phyloP scores from a whole-genome alignment of 2,113 vertebrate genomes.

The Apteryx owenii region DNA sequence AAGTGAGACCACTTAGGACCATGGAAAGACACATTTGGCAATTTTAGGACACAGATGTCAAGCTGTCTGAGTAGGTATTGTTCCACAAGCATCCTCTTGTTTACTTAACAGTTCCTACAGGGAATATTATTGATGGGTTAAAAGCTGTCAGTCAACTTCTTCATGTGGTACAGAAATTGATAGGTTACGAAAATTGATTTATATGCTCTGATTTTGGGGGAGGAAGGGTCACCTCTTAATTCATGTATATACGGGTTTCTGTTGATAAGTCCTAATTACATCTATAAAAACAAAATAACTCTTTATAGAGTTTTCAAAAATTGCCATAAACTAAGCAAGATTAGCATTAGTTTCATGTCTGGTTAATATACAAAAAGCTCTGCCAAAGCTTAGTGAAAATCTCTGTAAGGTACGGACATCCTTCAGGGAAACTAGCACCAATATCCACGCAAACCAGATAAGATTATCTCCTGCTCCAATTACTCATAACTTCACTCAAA shows the following conservation, averaged over 20 bases:
- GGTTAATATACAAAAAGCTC: neutral
- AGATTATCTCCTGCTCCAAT: neutral
- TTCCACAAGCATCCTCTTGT: neutral
- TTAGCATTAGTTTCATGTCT: neutral
- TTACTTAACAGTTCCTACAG: neutral
- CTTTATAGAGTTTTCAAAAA: neutral
- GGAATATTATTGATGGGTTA: neutral
- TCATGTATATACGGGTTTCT: neutral
- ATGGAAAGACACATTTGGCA: neutral
- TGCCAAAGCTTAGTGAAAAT: neutral
- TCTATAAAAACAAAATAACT: neutral
- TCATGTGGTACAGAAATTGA: neutral
- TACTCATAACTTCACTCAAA: neutral
- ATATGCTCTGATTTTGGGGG: neutral
- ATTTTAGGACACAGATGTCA: neutral
- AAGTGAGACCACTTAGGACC: neutral
- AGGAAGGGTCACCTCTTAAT: neutral
- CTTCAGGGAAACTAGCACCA: neutral
- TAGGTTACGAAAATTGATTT: neutral
- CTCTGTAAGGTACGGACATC: neutral
- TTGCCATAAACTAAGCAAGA: neutral
- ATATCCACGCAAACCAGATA: neutral
- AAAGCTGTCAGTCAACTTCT: neutral
- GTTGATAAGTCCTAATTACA: neutral
- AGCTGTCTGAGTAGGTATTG: neutral